Conservation (phyloP, 2,113 vertebrate genomes). For the Rhynchomys soricoides region DNA sequence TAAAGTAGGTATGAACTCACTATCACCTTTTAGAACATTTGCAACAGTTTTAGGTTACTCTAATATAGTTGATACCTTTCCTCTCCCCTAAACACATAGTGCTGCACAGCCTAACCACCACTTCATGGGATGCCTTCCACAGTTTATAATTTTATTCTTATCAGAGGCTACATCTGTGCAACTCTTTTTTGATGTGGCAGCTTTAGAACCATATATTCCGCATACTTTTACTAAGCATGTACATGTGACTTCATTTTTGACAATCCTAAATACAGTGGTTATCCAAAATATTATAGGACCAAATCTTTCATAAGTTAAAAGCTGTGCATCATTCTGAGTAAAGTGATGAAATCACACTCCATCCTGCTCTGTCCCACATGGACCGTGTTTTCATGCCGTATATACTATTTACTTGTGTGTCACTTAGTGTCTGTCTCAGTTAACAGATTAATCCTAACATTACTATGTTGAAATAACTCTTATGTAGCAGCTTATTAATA, state of each 20-base stretch:
- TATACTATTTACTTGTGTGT: not conserved
- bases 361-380: not conserved
- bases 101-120: not conserved
- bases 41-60: not conserved
- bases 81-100: not conserved
- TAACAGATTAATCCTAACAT: not conserved
- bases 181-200: not conserved
- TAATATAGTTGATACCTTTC: not conserved
- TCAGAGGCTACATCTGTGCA: not conserved
- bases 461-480: not conserved
- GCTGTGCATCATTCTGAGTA: not conserved
- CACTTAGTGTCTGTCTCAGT: not conserved
- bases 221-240: not conserved
- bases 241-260: not conserved
- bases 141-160: constrained; percentile 17
- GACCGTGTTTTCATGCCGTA: not conserved
- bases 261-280: not conserved
- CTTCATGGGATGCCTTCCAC: not conserved
- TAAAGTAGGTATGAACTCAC: not conserved
- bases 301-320: not conserved
- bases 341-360: not conserved
- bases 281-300: not conserved
- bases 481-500: not conserved
- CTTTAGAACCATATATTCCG: constrained; percentile 12
- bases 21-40: constrained; percentile 1